A percentile compares a stretch with the other conserved stretches of the same genome.
phyloP scores from a whole-genome alignment of 1,140 invertebrate species.

The Drosophila ambigua region DNA sequence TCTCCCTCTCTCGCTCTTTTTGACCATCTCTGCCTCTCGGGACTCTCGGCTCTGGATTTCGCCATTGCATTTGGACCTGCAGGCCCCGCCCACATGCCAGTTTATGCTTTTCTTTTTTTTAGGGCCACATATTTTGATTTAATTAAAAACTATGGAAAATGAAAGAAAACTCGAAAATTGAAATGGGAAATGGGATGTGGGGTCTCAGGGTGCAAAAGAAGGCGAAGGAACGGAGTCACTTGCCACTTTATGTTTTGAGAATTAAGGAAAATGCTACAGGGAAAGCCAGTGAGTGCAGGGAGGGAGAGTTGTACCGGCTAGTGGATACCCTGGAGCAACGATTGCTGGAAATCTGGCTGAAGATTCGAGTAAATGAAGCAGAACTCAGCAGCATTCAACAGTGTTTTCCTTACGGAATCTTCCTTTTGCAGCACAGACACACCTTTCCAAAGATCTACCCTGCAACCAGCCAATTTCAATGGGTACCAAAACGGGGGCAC shows the following conservation, averaged over 20 bases:
- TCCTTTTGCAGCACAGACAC: background rate
- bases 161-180: slow-evolving; percentile 14
- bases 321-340: background rate
- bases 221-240: slow-evolving; percentile 3
- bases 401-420: too few relatives aligned
- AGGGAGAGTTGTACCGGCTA: background rate
- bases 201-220: background rate
- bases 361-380: too few relatives aligned
- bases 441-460: background rate
- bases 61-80: slow-evolving; percentile 54
- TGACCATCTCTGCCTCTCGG: slow-evolving; percentile 10
- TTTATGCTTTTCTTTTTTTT: background rate
- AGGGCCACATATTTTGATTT: slow-evolving; percentile 50
- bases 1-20: slow-evolving; percentile 2
- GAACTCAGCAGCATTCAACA: too few relatives aligned
- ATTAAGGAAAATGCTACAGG: slow-evolving; percentile 5
- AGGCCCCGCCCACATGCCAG: slow-evolving; percentile 44
- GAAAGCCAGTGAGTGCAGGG: background rate
- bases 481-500: background rate
- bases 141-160: slow-evolving; percentile 57
- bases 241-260: slow-evolving; percentile 30
- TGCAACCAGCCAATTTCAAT: background rate
- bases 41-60: slow-evolving; percentile 23
- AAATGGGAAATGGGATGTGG: background rate
- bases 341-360: too few relatives aligned